These are phyloP conservation scores for Tachyglossus aculeatus DNA, from an alignment of 2,797 vertebrate species.

Conservation along the genomic window DNA sequence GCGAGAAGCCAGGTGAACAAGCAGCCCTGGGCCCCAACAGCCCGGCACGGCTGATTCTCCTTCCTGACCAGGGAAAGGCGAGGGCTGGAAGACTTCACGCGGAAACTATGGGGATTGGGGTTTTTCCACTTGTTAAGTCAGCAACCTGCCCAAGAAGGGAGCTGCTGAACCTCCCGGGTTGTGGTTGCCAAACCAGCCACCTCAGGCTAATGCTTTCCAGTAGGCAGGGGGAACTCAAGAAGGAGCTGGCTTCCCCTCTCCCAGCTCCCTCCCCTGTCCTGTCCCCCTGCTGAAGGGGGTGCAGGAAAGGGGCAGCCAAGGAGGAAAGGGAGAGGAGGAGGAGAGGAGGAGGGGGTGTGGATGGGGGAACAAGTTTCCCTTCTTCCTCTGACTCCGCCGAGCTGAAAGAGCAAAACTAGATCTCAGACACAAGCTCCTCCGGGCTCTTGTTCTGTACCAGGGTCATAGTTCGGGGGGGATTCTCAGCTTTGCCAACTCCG, in stretches of 20 bases:
- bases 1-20: background rate
- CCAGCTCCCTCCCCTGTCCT: background rate
- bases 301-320: background rate
- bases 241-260: background rate
- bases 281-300: background rate
- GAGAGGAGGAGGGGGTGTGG: background rate
- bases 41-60: too few relatives aligned
- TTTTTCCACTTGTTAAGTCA: constrained; percentile 51
- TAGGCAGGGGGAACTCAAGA: background rate
- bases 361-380: too few relatives aligned
- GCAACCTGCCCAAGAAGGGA: constrained; percentile 25
- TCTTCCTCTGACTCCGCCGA: too few relatives aligned
- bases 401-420: too few relatives aligned
- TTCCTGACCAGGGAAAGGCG: constrained; percentile 35
- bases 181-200: background rate
- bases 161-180: constrained; percentile 1
- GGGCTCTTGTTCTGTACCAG: too few relatives aligned
- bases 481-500: too few relatives aligned
- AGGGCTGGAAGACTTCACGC: constrained; percentile 34
- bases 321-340: background rate
- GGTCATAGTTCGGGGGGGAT: too few relatives aligned
- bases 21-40: background rate
- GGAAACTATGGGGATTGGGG: constrained; percentile 49
- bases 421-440: too few relatives aligned
- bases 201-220: background rate